phyloP scores from a whole-genome alignment of 2,797 vertebrate species.

The Geotrypetes seraphini region DNA sequence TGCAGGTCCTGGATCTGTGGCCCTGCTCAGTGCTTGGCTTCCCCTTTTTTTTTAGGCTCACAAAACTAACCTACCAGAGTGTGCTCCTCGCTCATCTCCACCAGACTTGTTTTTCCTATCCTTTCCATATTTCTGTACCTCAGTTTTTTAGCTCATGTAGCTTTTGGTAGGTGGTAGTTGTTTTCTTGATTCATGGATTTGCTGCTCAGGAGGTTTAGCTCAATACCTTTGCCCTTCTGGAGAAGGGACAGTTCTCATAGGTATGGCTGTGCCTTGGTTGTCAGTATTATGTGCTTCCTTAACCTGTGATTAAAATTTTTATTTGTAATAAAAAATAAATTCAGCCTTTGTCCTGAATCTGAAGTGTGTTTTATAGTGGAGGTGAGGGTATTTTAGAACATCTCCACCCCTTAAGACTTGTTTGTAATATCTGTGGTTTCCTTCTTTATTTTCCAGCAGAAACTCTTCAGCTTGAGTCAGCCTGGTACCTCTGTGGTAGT shows the following conservation, averaged over 20 bases:
- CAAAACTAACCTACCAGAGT: too few relatives aligned
- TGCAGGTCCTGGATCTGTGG: too few relatives aligned
- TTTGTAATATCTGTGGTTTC: too few relatives aligned
- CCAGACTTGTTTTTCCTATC: conserved; percentile 13
- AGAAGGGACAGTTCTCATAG: conserved; percentile 25
- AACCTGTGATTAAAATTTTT: conserved; percentile 28
- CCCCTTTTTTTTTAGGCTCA: too few relatives aligned
- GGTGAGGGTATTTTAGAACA: too few relatives aligned
- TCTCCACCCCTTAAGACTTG: too few relatives aligned
- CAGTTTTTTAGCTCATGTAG: conserved; percentile 18
- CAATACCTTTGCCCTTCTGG: conserved; percentile 28
- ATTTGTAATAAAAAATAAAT: conserved; percentile 25
- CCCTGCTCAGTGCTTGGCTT: background rate
- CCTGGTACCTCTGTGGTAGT: too few relatives aligned
- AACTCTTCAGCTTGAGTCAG: too few relatives aligned
- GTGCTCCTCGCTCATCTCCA: background rate
- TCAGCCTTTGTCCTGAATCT: conserved; percentile 27
- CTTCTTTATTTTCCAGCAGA: too few relatives aligned
- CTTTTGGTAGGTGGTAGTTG: conserved; percentile 15
- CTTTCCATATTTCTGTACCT: conserved; percentile 18
- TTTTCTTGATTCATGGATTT: conserved; percentile 22
- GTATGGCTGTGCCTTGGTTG: conserved; percentile 26
- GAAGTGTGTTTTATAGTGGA: too few relatives aligned
- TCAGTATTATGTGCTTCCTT: conserved; percentile 40
- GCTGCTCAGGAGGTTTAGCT: conserved; percentile 22